phyloP scores from a whole-genome alignment of 1,140 invertebrate species.

The honey bee (Apis mellifera) region Amel_HAv3.1 CM009934.2:7262501-7263000 shows the following conservation, averaged over 20 bases:
- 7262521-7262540: neutral
- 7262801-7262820: neutral
- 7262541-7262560: no score
- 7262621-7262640: no score
- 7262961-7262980: neutral
- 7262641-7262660: no score
- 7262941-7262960: neutral
- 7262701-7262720: neutral
- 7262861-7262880: neutral
- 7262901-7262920: neutral
- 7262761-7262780: neutral
- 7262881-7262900: neutral
- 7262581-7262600: no score
- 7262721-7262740: no score
- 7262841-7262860: neutral
- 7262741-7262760: neutral
- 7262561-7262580: no score
- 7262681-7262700: neutral
- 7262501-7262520: slow-evolving; percentile 31
- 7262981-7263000: neutral
- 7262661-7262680: neutral
- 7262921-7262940: no score
- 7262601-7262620: no score
- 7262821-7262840: neutral
- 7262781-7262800: neutral